Conservation (phyloP, 2,797 vertebrate species). For the Notoglanidium macrostoma region DNA sequence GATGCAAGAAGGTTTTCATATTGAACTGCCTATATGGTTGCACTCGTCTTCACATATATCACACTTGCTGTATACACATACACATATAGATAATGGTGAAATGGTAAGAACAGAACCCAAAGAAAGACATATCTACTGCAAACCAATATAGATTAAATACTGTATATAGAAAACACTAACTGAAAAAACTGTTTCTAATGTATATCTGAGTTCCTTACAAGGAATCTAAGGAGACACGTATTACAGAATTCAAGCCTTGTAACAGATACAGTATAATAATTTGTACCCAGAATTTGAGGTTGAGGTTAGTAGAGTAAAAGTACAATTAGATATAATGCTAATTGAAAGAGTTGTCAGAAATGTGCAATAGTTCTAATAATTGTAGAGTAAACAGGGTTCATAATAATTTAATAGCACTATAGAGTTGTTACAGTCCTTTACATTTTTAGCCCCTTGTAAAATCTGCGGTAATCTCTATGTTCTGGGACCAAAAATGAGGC, state of each 20-base stretch:
- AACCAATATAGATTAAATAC: constrained; percentile 21
- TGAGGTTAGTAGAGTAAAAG: constrained; percentile 9
- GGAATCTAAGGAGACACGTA: constrained; percentile 31
- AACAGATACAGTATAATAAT: constrained; percentile 1
- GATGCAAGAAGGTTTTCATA: constrained; percentile 18
- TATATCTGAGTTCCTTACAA: constrained; percentile 19
- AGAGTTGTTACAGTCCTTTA: constrained; percentile 14
- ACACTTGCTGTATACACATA: constrained; percentile 12
- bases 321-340: constrained; percentile 15
- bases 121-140: not conserved
- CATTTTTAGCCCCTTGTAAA: constrained; percentile 20
- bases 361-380: constrained; percentile 17
- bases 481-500: not conserved
- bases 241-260: constrained; percentile 10
- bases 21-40: not conserved
- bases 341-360: not conserved
- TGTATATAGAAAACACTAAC: constrained; percentile 1
- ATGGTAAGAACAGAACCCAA: constrained; percentile 16
- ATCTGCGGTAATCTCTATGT: constrained; percentile 9
- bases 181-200: constrained; percentile 22
- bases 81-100: constrained; percentile 29
- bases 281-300: constrained; percentile 12
- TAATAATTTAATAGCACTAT: constrained; percentile 27
- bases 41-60: constrained; percentile 10
- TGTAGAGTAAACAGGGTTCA: constrained; percentile 25